Percentiles rank a stretch among this genome's conserved stretches.
These are phyloP conservation scores for Achatina immaculata DNA, from an alignment of 1,140 invertebrate species.

Conservation along the genomic window DNA sequence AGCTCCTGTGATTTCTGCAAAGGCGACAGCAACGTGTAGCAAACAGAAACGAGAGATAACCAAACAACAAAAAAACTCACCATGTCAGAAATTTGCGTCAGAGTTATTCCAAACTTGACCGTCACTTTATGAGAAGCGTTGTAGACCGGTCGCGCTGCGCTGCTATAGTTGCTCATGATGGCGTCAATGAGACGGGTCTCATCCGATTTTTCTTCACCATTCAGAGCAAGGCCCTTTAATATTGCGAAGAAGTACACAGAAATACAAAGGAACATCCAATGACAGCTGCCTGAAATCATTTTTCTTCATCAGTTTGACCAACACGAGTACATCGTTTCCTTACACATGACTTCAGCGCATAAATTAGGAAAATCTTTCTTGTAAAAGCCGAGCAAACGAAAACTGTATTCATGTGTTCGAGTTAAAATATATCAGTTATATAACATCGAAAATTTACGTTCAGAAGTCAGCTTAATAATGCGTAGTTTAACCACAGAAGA, in stretches of 20 bases:
- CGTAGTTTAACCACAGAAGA: too few species aligned
- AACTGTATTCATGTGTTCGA: too few species aligned
- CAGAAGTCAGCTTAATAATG: too few species aligned
- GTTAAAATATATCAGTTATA: too few species aligned
- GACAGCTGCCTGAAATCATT: neutral
- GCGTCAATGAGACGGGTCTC: constrained; percentile 57
- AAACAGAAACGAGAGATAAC: neutral
- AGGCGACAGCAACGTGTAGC: neutral
- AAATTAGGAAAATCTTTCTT: too few species aligned
- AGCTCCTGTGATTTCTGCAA: neutral
- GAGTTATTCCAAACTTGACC: constrained; percentile 96
- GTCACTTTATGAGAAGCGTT: constrained; percentile 97
- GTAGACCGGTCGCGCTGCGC: constrained; percentile 94
- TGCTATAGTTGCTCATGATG: constrained; percentile 84
- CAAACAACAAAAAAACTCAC: constrained; percentile 77
- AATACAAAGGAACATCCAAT: neutral
- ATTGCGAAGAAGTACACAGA: constrained; percentile 35
- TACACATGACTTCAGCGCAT: neutral
- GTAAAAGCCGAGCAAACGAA: too few species aligned
- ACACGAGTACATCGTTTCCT: neutral
- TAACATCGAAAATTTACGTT: too few species aligned
- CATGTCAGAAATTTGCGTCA: constrained; percentile 99
- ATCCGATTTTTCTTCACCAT: constrained; percentile 43
- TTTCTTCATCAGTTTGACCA: neutral
- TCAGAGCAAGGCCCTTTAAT: constrained; percentile 30